Percentiles rank a stretch among this genome's conserved stretches.
phyloP scores from a whole-genome alignment of 2,797 vertebrate genomes.

The Ptychobarbus kaznakovi region DNA sequence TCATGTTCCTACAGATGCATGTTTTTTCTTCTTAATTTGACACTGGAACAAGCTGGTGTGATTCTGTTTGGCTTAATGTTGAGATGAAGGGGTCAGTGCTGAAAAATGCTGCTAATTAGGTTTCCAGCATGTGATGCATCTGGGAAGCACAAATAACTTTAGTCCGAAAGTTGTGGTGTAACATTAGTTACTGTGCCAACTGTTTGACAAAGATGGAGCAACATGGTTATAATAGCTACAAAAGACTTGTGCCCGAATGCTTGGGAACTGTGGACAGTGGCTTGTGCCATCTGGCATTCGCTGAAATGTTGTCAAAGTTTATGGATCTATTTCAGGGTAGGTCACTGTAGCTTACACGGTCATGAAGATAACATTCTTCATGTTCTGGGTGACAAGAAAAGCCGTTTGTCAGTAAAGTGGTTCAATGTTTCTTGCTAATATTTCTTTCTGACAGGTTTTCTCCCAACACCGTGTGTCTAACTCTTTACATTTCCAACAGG shows the following conservation, averaged over 20 bases:
- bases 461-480: background rate
- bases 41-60: constrained; percentile 3
- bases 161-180: constrained; percentile 23
- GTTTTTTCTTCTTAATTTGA: constrained; percentile 41
- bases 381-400: constrained; percentile 8
- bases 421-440: background rate
- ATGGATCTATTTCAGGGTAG: constrained; percentile 46
- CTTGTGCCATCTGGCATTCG: constrained; percentile 39
- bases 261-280: constrained; percentile 54
- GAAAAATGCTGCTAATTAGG: constrained; percentile 47
- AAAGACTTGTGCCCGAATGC: constrained; percentile 48
- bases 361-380: constrained; percentile 21
- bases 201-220: constrained; percentile 56
- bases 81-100: constrained; percentile 46
- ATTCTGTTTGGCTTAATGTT: constrained; percentile 29
- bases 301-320: constrained; percentile 44
- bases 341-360: constrained; percentile 9
- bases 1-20: constrained; percentile 34
- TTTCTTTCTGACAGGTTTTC: background rate
- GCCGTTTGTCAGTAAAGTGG: background rate
- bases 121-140: constrained; percentile 59
- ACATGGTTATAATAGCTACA: constrained; percentile 49
- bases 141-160: constrained; percentile 43
- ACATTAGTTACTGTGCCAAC: constrained; percentile 46
- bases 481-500: constrained; percentile 36